Base-by-base conservation (phyloP, 2,888 invertebrate species). In the Germaria angustata region DNA sequence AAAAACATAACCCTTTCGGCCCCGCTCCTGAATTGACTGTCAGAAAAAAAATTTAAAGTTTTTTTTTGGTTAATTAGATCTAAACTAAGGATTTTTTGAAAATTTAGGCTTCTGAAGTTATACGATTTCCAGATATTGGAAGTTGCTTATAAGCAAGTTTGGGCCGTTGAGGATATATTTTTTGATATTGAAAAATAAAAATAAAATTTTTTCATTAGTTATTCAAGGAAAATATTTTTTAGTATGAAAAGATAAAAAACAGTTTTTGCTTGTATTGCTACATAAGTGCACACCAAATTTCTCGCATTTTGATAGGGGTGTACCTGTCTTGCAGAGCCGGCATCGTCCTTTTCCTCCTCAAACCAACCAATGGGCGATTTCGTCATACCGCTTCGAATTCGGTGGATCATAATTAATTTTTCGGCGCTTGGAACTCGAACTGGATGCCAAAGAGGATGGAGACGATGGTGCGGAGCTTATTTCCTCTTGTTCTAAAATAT, bases 71-170 rank as follows among this genome's bases (percentile, higher is more conserved):
- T n/a, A n/a, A n/a, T n/a, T n/a, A n/a, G n/a, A n/a, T n/a, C n/a
- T n/a, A n/a, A n/a, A n/a, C n/a, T n/a, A n/a, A n/a, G n/a, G n/a
- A n/a, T n/a, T n/a, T n/a, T n/a, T n/a, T n/a, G n/a, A n/a, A n/a
- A n/a, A n/a, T n/a, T n/a, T n/a, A n/a, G n/a, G n/a, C n/a, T n/a
- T n/a, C n/a, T n/a, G n/a, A n/a, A n/a, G n/a, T n/a, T n/a, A n/a
- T n/a, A n/a, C n/a, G n/a, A n/a, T n/a, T n/a, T n/a, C n/a, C n/a
- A n/a, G n/a, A n/a, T n/a, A n/a, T n/a, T n/a, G 28, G 11, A 66
- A 66, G 65, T 49, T 66, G 65, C 77, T 68, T 76, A 59, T 59
- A 51, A 68, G 68, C 68, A 59, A 76, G 68, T 49, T 68, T 59
- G 76, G 59, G 57, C 57, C 36, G 36, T 76, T 61, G 61, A 24